Percentiles rank a stretch among this genome's conserved stretches.
Evolutionary conservation across 2,888 invertebrate species (phyloP).

Genomic region (Drosophila putrida): DNA sequence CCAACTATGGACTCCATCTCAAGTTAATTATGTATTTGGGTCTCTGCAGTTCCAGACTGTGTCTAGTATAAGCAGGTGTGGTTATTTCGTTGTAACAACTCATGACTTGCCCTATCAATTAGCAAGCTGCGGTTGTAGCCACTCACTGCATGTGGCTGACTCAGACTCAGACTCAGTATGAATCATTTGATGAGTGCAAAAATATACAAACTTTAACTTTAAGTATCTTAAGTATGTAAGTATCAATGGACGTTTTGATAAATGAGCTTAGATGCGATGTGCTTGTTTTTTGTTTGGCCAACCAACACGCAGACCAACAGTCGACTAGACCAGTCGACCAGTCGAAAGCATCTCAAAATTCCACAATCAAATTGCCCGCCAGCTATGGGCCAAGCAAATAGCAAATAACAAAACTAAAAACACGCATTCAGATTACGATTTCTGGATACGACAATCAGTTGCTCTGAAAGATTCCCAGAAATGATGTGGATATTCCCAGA

Average conservation of each 20-base stretch:
- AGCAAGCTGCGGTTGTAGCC: slow-evolving; percentile 48
- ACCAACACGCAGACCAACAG: slow-evolving; percentile 35
- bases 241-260: slow-evolving; percentile 78
- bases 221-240: slow-evolving; percentile 31
- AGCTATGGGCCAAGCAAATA: slow-evolving; percentile 76
- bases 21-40: slow-evolving; percentile 66
- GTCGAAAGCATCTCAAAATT: slow-evolving; percentile 68
- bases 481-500: background rate
- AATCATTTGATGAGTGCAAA: slow-evolving; percentile 65
- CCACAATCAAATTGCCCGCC: slow-evolving; percentile 71
- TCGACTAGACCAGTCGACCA: slow-evolving; percentile 13
- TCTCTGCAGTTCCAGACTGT: slow-evolving; percentile 2
- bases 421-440: slow-evolving; percentile 8
- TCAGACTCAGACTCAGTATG: slow-evolving; percentile 59
- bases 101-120: slow-evolving; percentile 50
- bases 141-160: slow-evolving; percentile 18
- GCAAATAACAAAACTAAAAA: slow-evolving; percentile 55
- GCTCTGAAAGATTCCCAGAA: slow-evolving; percentile 3
- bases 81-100: slow-evolving; percentile 36
- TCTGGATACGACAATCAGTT: background rate
- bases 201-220: slow-evolving; percentile 41
- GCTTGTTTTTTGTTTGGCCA: slow-evolving; percentile 46
- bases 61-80: slow-evolving; percentile 49
- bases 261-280: slow-evolving; percentile 64
- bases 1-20: slow-evolving; percentile 17